Conservation (phyloP, 2,888 invertebrate species). For the Neoscelio sp. region DNA sequence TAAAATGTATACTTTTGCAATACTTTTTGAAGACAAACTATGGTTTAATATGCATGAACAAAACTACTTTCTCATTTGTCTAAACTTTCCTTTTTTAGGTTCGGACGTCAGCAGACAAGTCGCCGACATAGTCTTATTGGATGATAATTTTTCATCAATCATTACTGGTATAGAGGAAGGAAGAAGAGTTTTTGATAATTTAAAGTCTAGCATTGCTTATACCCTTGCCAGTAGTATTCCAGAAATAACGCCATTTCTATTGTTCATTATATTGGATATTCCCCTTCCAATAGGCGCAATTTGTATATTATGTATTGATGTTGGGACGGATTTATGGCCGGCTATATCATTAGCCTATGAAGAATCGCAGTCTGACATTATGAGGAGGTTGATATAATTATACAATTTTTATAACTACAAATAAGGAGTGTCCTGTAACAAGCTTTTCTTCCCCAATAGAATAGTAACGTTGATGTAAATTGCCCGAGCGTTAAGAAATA, state of each 20-base stretch:
- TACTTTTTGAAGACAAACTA: conserved; percentile 3
- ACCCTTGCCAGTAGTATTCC: conserved; percentile 85
- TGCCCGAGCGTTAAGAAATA: no score
- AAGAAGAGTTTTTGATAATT: conserved; percentile 85
- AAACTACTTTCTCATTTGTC: not conserved
- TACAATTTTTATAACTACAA: no score
- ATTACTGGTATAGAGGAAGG: conserved; percentile 86
- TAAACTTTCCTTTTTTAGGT: conserved; percentile 61
- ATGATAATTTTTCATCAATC: conserved; percentile 87
- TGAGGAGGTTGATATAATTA: conserved; percentile 84
- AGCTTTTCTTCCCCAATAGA: no score
- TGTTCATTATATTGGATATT: conserved; percentile 84
- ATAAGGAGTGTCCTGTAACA: no score
- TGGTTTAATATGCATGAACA: not conserved
- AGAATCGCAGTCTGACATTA: conserved; percentile 90
- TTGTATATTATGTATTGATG: conserved; percentile 89
- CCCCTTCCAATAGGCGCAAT: conserved; percentile 86
- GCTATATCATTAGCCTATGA: conserved; percentile 92
- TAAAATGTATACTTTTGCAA: no score
- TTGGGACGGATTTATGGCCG: conserved; percentile 91
- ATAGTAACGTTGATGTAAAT: no score
- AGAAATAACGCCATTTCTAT: conserved; percentile 85
- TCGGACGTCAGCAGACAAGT: conserved; percentile 84
- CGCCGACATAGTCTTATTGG: conserved; percentile 86
- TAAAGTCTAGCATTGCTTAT: conserved; percentile 86